These are phyloP conservation scores for Carpatolechia fugitivella DNA, from an alignment of 2,888 invertebrate genomes.

Conservation along the genomic window DNA sequence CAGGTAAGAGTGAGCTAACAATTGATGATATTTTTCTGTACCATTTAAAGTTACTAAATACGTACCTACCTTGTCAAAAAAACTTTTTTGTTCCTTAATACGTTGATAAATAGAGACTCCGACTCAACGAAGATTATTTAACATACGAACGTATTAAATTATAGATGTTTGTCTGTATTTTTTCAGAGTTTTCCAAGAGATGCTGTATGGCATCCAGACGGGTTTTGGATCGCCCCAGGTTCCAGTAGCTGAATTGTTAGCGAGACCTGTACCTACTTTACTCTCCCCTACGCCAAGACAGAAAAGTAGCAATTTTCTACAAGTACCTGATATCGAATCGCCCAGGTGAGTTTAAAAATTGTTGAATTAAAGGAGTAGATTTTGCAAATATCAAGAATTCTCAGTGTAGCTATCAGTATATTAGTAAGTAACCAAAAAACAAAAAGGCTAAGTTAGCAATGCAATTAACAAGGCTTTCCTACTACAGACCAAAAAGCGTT, in stretches of 20 bases:
- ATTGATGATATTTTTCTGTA: not conserved
- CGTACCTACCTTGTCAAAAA: too few relatives aligned
- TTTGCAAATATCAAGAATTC: too few relatives aligned
- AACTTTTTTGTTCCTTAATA: too few relatives aligned
- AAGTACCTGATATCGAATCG: conserved; percentile 93
- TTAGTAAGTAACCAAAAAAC: too few relatives aligned
- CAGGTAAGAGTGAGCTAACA: conserved; percentile 75
- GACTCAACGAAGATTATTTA: too few relatives aligned
- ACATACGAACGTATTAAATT: too few relatives aligned
- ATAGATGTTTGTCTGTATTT: too few relatives aligned
- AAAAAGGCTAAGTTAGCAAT: too few relatives aligned
- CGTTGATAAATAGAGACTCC: too few relatives aligned
- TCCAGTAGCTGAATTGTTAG: conserved; percentile 92
- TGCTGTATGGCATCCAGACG: conserved; percentile 96
- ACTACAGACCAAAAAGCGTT: conserved; percentile 91
- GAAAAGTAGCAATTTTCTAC: conserved; percentile 94
- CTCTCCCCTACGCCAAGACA: conserved; percentile 92
- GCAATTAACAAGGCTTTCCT: too few relatives aligned
- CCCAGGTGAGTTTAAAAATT: conserved; percentile 69
- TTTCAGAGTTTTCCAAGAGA: conserved; percentile 92
- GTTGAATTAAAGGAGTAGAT: not conserved
- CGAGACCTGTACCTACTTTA: conserved; percentile 91
- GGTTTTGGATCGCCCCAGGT: conserved; percentile 96
- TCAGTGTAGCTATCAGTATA: too few relatives aligned
- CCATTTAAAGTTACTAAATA: too few relatives aligned